Percentiles rank a stretch among this genome's conserved stretches.
Evolutionary conservation across 2,888 invertebrate species (phyloP).

Genomic region (Drosophila fungiperda): DNA sequence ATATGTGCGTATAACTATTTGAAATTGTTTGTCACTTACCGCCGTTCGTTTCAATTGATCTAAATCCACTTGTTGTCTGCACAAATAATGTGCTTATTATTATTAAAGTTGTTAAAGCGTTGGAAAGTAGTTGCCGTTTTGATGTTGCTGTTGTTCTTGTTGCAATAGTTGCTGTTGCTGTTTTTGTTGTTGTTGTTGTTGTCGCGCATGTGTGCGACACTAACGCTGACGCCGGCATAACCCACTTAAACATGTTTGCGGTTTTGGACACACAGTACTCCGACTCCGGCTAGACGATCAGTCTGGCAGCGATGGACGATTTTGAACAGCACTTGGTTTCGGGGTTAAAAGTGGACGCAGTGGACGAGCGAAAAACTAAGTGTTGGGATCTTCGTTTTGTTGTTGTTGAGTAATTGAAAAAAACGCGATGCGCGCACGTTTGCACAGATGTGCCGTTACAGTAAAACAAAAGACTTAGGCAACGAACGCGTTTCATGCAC

Average conservation of each 20-base stretch:
- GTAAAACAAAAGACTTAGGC: conserved; percentile 68
- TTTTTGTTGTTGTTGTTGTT: conserved; percentile 25
- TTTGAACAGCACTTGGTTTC: conserved; percentile 25
- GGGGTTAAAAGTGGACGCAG: conserved; percentile 34
- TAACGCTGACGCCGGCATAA: conserved; percentile 65
- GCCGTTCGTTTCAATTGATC: conserved; percentile 73
- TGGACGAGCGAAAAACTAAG: conserved; percentile 35
- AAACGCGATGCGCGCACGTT: conserved; percentile 38
- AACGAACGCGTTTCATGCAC: conserved; percentile 70
- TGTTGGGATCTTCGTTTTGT: conserved; percentile 40
- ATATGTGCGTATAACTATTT: conserved; percentile 3
- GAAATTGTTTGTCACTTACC: conserved; percentile 74
- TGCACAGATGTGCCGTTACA: conserved; percentile 51
- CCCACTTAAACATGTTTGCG: conserved; percentile 79
- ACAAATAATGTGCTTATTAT: conserved; percentile 77
- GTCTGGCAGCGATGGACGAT: conserved; percentile 52
- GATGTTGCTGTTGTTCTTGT: conserved; percentile 26
- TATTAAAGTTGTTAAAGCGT: conserved; percentile 77
- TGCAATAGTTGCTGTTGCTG: conserved; percentile 27
- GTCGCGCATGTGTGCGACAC: conserved; percentile 49
- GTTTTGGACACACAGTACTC: conserved; percentile 48
- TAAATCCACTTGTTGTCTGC: conserved; percentile 82
- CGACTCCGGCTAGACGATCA: conserved; percentile 51
- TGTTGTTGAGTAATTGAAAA: conserved; percentile 42
- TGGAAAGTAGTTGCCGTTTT: conserved; percentile 72